A percentile compares a stretch with the other conserved stretches of the same genome.
Conservation (phyloP, 1,140 invertebrate species). For the Ridgeia piscesae region DNA sequence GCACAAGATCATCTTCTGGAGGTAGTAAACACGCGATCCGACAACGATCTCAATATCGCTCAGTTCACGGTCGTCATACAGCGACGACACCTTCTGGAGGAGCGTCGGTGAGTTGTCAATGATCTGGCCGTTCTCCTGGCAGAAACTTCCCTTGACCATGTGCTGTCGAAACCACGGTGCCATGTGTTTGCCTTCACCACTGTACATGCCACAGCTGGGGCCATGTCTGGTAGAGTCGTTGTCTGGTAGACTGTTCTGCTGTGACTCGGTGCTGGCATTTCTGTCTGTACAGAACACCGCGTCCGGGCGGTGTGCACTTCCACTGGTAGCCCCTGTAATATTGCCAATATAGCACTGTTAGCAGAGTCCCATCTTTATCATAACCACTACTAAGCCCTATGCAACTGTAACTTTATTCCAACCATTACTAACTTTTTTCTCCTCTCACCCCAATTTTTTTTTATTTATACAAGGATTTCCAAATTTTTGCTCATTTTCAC, state of each 20-base stretch:
- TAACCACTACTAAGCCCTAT: too few species aligned
- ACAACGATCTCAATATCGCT: conserved; percentile 83
- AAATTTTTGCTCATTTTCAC: too few species aligned
- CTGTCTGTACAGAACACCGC: background rate
- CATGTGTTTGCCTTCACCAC: background rate
- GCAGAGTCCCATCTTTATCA: background rate
- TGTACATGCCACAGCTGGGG: background rate
- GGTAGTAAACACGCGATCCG: conserved; percentile 77
- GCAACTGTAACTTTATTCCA: too few species aligned
- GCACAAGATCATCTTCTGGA: conserved; percentile 88
- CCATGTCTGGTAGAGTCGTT: background rate
- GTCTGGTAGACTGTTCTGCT: too few species aligned
- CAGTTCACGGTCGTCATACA: conserved; percentile 82
- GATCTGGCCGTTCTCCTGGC: conserved; percentile 36
- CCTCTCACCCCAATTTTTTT: too few species aligned
- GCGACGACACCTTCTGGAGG: conserved; percentile 75
- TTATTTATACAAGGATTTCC: too few species aligned
- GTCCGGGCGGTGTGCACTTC: background rate
- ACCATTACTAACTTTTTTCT: too few species aligned
- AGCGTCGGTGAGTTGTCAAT: conserved; percentile 77
- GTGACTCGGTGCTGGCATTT: too few species aligned
- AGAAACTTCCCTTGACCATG: conserved; percentile 19
- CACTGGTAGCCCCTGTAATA: background rate
- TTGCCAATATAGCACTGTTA: background rate
- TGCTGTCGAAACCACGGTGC: background rate